These are phyloP conservation scores for Centrocercus urophasianus DNA, from an alignment of 2,113 vertebrate genomes.

Conservation along the genomic window DNA sequence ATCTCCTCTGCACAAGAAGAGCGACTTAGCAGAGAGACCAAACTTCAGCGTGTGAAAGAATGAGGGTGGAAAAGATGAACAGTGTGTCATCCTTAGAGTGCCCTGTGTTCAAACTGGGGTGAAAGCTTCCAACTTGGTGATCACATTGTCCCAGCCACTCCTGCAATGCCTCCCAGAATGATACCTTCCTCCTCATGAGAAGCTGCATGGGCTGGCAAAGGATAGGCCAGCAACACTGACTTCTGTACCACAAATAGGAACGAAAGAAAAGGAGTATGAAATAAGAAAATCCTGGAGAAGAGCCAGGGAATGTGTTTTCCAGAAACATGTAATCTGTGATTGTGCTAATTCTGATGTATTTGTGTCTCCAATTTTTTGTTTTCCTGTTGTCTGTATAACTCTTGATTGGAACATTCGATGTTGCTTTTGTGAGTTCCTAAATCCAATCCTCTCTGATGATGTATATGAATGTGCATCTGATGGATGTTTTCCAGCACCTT, in stretches of 20 bases:
- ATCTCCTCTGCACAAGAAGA: neutral
- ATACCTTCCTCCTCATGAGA: neutral
- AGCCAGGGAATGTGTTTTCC: conserved; percentile 73
- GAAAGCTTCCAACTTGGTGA: neutral
- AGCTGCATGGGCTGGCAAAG: neutral
- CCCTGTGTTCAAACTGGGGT: neutral
- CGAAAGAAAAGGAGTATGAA: conserved; percentile 38
- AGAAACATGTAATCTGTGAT: conserved; percentile 77
- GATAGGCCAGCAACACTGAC: neutral
- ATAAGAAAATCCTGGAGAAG: conserved; percentile 59
- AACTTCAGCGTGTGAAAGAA: neutral
- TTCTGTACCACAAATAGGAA: conserved; percentile 22
- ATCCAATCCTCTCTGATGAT: conserved; percentile 78
- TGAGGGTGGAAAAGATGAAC: neutral
- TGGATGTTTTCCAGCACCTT: conserved; percentile 84
- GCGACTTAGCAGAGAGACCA: neutral
- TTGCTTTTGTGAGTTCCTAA: conserved; percentile 79
- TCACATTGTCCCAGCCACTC: neutral
- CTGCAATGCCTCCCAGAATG: neutral
- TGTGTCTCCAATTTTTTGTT: conserved; percentile 77
- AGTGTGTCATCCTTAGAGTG: neutral
- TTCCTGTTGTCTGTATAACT: conserved; percentile 76
- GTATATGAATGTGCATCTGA: conserved; percentile 79
- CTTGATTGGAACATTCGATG: conserved; percentile 80
- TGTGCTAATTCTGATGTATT: conserved; percentile 80